Base-by-base conservation (phyloP, 37 sponge, comb jelly and placozoan genomes). In the Diacarnus erythraeanus region DNA sequence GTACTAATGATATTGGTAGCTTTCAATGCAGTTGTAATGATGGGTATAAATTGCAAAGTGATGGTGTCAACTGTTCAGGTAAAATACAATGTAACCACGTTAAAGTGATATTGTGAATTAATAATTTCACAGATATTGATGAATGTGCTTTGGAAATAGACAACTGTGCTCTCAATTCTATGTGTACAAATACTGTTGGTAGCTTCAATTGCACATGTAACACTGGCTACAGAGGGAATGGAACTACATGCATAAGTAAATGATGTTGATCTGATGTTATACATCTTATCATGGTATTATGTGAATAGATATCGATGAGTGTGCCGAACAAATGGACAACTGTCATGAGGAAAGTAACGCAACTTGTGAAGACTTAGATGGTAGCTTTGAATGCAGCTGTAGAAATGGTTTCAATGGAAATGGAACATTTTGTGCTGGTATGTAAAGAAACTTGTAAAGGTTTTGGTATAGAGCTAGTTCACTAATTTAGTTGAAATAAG, bases 371-470 rank as follows among this genome's bases (percentile, higher is more conserved):
- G 59, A 87, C 51, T 81, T 82, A 31, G 37, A 21, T 59, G 87
- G 87, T 33, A 87, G 87, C 70, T 87, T 60, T 71, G 59, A 6
- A 26, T 88, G 89, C 69, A n/a, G 39, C 29, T 80, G 80, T 30
- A 1, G 29, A 58, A 34, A 36, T 39, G 80, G 80, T 41, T 80
- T 29, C 40, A 57, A 6, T 15, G 71, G 80, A 36, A 59, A 80
- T 80, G 80, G 80, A 60, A 61, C 41, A 59, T 41, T 60, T 61
- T 76, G 77, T 76, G 23, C 22, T 26, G 77, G 77, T 76, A 74
- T 2, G 41, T 84, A 2, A n/a, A n/a, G n/a, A n/a, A n/a, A n/a
- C n/a, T n/a, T n/a, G n/a, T n/a, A n/a, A n/a, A n/a, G n/a, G n/a
- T n/a, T n/a, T n/a, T n/a, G n/a, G n/a, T n/a, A n/a, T n/a, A n/a